phyloP scores from a whole-genome alignment of 2,888 invertebrate species.

The Tenthredo notha region DNA sequence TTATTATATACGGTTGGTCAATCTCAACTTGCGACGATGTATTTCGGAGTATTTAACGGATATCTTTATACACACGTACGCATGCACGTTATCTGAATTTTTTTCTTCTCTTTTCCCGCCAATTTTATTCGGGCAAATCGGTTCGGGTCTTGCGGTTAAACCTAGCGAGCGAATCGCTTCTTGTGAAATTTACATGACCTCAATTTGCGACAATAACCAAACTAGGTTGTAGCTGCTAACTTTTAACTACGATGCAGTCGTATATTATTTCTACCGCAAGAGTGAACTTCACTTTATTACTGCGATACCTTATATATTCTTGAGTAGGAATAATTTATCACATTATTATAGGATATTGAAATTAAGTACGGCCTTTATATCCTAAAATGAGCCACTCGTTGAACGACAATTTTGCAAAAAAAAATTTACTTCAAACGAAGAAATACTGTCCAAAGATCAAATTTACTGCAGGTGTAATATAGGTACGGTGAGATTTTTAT shows the following conservation, averaged over 20 bases:
- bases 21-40: background rate
- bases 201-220: slow-evolving; percentile 34
- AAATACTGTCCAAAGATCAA: background rate
- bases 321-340: background rate
- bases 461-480: background rate
- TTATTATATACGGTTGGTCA: background rate
- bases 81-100: background rate
- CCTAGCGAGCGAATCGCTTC: slow-evolving; percentile 29
- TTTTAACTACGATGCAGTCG: slow-evolving; percentile 19
- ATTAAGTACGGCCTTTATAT: background rate
- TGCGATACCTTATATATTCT: background rate
- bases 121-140: background rate
- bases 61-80: background rate
- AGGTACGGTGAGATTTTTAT: background rate
- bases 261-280: slow-evolving; percentile 14
- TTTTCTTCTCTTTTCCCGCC: background rate
- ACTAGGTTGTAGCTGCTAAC: slow-evolving; percentile 28
- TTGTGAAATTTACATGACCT: slow-evolving; percentile 39
- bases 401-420: background rate
- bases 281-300: slow-evolving; percentile 26
- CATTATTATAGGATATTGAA: background rate
- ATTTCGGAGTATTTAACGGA: background rate
- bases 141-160: slow-evolving; percentile 22
- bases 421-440: background rate
- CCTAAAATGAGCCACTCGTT: background rate